Percentiles rank a stretch among this genome's conserved stretches.
phyloP scores from a whole-genome alignment of 2,797 vertebrate genomes.

The Sebastes minor region DNA sequence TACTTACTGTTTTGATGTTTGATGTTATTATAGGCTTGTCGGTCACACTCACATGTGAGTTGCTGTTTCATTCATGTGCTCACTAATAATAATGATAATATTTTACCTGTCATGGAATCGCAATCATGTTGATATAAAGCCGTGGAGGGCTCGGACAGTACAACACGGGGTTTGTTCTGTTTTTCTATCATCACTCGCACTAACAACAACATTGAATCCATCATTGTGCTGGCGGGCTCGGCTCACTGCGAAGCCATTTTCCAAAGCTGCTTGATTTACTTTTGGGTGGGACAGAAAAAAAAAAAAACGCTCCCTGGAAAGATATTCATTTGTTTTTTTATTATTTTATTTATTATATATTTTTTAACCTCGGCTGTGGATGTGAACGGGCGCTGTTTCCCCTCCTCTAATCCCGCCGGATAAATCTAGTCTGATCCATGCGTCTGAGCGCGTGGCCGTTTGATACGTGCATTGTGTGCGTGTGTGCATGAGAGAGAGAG shows the following conservation, averaged over 20 bases:
- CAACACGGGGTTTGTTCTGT: constrained; percentile 29
- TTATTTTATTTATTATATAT: background rate
- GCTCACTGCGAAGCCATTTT: background rate
- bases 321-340: background rate
- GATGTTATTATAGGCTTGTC: background rate
- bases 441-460: constrained; percentile 6
- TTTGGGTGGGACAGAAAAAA: constrained; percentile 14
- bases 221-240: constrained; percentile 2
- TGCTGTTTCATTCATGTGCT: constrained; percentile 22
- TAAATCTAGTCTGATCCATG: constrained; percentile 51
- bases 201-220: constrained; percentile 51
- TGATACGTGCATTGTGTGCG: background rate
- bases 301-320: constrained; percentile 27
- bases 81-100: constrained; percentile 35
- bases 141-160: constrained; percentile 3
- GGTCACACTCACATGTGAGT: background rate
- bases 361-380: background rate
- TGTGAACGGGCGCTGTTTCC: constrained; percentile 19
- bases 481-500: background rate
- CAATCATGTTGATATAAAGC: constrained; percentile 39
- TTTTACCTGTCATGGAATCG: constrained; percentile 26
- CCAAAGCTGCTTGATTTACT: constrained; percentile 23
- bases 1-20: background rate
- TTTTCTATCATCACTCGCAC: constrained; percentile 31
- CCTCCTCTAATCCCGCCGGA: constrained; percentile 25